Evolutionary conservation across 2,113 vertebrate species (phyloP).

Genomic region (Pitta sordida): DNA sequence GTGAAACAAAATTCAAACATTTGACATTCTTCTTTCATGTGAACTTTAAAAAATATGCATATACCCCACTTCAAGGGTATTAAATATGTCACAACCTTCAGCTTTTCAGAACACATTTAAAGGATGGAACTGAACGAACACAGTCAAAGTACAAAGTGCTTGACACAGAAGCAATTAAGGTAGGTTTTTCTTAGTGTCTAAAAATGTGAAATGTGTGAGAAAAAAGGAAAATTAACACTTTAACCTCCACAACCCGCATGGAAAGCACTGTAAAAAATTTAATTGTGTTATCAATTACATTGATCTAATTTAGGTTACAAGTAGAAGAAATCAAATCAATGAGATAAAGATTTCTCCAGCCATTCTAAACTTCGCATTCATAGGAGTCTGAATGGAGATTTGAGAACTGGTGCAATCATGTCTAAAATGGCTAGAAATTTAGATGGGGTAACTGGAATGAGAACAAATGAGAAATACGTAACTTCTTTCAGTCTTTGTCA

Average conservation of each 20-base stretch:
- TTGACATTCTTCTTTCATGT: neutral
- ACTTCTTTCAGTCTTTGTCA: neutral
- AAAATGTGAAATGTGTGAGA: slow-evolving; percentile 14
- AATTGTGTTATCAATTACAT: slow-evolving; percentile 54
- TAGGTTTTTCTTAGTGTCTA: neutral
- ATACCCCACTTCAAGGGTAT: neutral
- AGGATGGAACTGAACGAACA: neutral
- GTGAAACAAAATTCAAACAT: neutral
- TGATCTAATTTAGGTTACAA: neutral
- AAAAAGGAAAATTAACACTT: neutral
- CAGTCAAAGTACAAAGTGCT: neutral
- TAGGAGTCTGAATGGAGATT: neutral
- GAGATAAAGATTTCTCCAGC: slow-evolving; percentile 35
- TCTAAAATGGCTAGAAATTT: slow-evolving; percentile 36
- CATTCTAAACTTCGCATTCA: slow-evolving; percentile 27
- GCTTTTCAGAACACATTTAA: neutral
- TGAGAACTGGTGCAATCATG: neutral
- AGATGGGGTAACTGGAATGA: slow-evolving; percentile 27
- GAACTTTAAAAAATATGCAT: neutral
- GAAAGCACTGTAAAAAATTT: neutral
- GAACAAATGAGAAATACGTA: neutral
- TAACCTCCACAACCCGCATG: neutral
- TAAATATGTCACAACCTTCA: neutral
- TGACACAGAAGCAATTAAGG: neutral
- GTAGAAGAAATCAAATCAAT: slow-evolving; percentile 32